These are phyloP conservation scores for Otolemur crassicaudatus DNA, from an alignment of 2,797 vertebrate genomes.

Conservation along the genomic window DNA sequence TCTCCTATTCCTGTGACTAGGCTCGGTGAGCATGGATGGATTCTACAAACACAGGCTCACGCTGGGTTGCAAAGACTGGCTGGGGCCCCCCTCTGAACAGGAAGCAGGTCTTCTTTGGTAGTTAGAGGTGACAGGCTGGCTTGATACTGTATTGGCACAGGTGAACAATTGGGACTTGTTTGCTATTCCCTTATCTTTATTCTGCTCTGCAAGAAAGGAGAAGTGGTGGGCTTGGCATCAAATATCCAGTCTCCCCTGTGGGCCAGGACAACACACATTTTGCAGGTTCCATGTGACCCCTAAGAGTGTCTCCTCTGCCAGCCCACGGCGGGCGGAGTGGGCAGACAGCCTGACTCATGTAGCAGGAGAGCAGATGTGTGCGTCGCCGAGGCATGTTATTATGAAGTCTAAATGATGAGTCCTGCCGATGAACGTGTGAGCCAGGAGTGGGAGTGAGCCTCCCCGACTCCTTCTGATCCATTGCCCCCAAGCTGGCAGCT, in stretches of 20 bases:
- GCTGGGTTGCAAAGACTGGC: background rate
- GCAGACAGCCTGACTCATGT: background rate
- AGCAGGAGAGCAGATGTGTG: background rate
- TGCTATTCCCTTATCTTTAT: background rate
- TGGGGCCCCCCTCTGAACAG: background rate
- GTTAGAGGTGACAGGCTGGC: too few relatives aligned
- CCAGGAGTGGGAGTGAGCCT: background rate
- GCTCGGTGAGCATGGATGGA: background rate
- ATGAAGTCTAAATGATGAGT: background rate
- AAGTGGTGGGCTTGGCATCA: background rate
- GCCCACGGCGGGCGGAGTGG: background rate
- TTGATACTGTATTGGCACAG: background rate
- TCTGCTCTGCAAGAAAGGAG: background rate
- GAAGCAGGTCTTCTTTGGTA: background rate
- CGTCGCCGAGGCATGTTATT: background rate
- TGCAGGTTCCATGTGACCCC: background rate
- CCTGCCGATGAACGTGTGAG: background rate
- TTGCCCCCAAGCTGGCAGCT: background rate
- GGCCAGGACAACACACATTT: background rate
- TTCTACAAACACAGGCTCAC: background rate
- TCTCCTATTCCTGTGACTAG: background rate
- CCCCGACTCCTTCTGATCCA: background rate
- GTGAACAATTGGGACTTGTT: background rate
- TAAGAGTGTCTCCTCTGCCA: background rate
- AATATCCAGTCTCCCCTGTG: background rate